Percentiles rank a stretch among this genome's conserved stretches.
These are phyloP conservation scores for Etia nguti DNA, from an alignment of 2,113 vertebrate genomes.

Conservation along the genomic window DNA sequence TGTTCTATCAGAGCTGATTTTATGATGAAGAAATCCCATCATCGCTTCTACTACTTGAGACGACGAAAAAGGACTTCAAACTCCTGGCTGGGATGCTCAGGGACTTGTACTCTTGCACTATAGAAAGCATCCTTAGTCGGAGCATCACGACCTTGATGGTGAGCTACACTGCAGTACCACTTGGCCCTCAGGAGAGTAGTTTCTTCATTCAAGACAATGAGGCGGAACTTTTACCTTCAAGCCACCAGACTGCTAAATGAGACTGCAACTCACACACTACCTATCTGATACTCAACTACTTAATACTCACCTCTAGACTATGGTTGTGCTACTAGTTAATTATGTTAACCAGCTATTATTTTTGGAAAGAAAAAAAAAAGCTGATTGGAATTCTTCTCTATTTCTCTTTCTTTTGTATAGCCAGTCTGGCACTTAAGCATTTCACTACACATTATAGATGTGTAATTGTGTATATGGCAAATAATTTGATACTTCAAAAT, in stretches of 20 bases:
- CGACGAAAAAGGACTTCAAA: background rate
- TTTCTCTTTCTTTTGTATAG: background rate
- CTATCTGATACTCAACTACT: background rate
- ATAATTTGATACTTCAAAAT: background rate
- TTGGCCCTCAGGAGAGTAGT: background rate
- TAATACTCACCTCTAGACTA: background rate
- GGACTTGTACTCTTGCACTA: background rate
- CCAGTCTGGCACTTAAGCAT: background rate
- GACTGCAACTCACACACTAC: background rate
- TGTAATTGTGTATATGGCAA: background rate
- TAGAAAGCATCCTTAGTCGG: background rate
- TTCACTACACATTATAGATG: background rate
- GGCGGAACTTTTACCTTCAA: background rate
- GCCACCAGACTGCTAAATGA: background rate
- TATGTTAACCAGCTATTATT: background rate
- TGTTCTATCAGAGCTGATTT: background rate
- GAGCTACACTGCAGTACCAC: background rate
- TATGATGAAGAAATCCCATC: background rate
- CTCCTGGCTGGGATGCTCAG: background rate
- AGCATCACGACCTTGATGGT: fast-evolving
- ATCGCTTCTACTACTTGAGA: background rate
- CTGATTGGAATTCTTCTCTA: background rate
- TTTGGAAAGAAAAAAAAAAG: too few relatives aligned
- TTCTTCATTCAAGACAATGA: background rate
- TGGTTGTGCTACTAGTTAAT: background rate